Evolutionary conservation across 2,113 vertebrate genomes (phyloP).

Genomic region (Malurus cyaneus): DNA sequence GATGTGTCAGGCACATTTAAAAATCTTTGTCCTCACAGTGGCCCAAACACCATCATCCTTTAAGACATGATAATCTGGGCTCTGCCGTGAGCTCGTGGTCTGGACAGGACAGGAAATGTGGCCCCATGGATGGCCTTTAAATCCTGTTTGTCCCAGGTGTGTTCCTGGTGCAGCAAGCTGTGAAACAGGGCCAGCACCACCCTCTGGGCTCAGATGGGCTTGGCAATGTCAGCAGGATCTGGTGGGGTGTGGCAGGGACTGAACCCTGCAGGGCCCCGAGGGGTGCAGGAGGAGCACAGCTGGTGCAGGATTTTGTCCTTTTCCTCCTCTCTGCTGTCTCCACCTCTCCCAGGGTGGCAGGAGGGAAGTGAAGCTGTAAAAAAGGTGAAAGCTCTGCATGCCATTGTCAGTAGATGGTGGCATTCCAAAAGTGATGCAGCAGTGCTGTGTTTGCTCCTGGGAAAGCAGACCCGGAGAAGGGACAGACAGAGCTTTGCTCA

Average conservation of each 20-base stretch:
- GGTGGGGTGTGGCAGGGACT: not conserved
- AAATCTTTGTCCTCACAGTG: not conserved
- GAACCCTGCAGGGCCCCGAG: not conserved
- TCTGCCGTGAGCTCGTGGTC: rapidly evolving
- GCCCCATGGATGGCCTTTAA: not conserved
- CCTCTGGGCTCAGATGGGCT: not conserved
- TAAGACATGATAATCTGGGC: not conserved
- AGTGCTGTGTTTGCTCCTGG: not conserved
- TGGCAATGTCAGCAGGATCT: not conserved
- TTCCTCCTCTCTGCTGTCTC: not conserved
- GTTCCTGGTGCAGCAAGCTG: not conserved
- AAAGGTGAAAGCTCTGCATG: not conserved
- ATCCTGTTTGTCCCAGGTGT: not conserved
- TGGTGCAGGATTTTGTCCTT: not conserved
- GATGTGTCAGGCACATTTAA: rapidly evolving
- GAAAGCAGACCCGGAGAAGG: not conserved
- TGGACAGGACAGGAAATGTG: not conserved
- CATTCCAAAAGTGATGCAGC: not conserved
- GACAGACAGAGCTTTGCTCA: not conserved
- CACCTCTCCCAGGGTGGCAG: not conserved
- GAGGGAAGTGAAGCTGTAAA: not conserved
- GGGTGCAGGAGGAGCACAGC: not conserved
- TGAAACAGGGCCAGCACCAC: not conserved
- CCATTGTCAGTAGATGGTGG: not conserved
- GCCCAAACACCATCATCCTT: not conserved